Percentiles rank a stretch among this genome's conserved stretches.
Conservation (phyloP, 2,113 vertebrate species). For the Syngnathus scovelli region DNA sequence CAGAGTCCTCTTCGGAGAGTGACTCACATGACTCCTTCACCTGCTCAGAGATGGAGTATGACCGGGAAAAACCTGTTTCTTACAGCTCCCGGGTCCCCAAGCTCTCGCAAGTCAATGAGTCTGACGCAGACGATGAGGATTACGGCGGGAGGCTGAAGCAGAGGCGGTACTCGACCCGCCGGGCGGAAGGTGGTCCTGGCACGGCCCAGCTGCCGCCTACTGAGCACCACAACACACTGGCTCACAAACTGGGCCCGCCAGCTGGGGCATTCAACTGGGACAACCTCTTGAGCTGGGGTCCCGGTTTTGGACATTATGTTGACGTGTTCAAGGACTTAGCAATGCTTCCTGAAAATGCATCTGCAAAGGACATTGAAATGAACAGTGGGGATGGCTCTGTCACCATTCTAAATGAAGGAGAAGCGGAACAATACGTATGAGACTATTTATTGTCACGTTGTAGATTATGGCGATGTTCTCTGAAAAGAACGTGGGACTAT, state of each 20-base stretch:
- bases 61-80: slow-evolving; percentile 83
- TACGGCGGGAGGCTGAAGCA: slow-evolving; percentile 84
- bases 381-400: slow-evolving; percentile 79
- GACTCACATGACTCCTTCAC: slow-evolving; percentile 99
- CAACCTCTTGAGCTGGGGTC: slow-evolving; percentile 97
- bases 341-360: slow-evolving; percentile 84
- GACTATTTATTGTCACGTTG: slow-evolving; percentile 66
- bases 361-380: slow-evolving; percentile 80
- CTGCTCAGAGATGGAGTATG: slow-evolving; percentile 98
- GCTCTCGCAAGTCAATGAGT: slow-evolving; percentile 96
- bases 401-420: slow-evolving; percentile 81
- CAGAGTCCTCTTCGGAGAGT: slow-evolving; percentile 93
- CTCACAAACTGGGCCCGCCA: slow-evolving; percentile 80
- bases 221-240: slow-evolving; percentile 75
- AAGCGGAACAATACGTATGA: slow-evolving; percentile 93
- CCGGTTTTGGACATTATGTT: slow-evolving; percentile 93
- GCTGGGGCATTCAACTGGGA: slow-evolving; percentile 93
- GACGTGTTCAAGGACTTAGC: slow-evolving; percentile 98
- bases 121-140: slow-evolving; percentile 94
- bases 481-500: slow-evolving; percentile 48
- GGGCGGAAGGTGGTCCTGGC: slow-evolving; percentile 81
- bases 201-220: slow-evolving; percentile 61
- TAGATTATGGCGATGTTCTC: slow-evolving; percentile 58
- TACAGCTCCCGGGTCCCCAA: slow-evolving; percentile 91
- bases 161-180: slow-evolving; percentile 84